Conservation (phyloP, 2,797 vertebrate species). For the Cephalopachus bancanus region DNA sequence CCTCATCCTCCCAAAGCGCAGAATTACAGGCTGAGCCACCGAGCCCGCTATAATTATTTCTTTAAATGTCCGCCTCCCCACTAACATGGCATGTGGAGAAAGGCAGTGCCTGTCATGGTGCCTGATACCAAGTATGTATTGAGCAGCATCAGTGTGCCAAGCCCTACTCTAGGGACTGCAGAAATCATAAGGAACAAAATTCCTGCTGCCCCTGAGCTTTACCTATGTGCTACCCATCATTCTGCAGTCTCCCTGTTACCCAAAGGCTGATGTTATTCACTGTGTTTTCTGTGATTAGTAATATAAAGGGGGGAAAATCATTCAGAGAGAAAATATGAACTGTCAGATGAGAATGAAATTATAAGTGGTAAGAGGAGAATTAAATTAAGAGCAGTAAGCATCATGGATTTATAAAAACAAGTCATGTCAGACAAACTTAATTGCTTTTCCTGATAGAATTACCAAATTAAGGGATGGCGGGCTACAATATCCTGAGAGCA, state of each 20-base stretch:
- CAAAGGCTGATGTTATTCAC: slow-evolving; percentile 43
- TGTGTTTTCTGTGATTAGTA: slow-evolving; percentile 78
- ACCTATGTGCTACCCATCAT: background rate
- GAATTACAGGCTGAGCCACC: no score
- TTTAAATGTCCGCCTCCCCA: slow-evolving; percentile 53
- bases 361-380: slow-evolving; percentile 86
- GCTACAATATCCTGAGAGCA: slow-evolving; percentile 78
- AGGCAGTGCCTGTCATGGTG: background rate
- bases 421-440: slow-evolving; percentile 86
- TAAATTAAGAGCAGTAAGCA: slow-evolving; percentile 86
- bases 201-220: background rate
- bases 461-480: slow-evolving; percentile 80
- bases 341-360: slow-evolving; percentile 86
- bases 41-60: slow-evolving; percentile 16
- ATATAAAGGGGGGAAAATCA: slow-evolving; percentile 70
- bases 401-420: slow-evolving; percentile 86
- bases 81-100: background rate
- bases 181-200: background rate
- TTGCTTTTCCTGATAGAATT: slow-evolving; percentile 87
- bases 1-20: no score
- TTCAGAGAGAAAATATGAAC: slow-evolving; percentile 85
- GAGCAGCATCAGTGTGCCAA: background rate
- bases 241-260: slow-evolving; percentile 27
- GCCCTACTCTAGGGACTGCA: background rate
- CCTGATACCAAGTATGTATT: slow-evolving; percentile 29